phyloP scores from a whole-genome alignment of 2,888 invertebrate species.

The Diploptera punctata region DNA sequence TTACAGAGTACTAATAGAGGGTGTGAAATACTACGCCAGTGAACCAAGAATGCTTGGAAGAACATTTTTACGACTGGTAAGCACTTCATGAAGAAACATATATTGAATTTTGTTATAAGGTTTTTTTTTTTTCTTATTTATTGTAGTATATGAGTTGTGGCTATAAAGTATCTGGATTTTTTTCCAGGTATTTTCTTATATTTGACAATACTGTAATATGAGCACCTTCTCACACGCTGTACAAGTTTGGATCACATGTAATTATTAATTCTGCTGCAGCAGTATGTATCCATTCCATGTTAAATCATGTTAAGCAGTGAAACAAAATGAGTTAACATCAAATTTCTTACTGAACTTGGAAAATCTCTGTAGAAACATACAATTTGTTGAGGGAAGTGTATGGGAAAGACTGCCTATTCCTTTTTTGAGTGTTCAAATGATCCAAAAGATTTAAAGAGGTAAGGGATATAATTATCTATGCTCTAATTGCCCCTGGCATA shows the following conservation, averaged over 20 bases:
- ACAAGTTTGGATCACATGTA: neutral
- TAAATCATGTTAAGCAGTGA: neutral
- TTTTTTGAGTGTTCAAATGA: neutral
- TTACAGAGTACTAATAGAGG: constrained; percentile 86
- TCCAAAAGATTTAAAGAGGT: neutral
- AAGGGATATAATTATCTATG: neutral
- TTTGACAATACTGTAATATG: neutral
- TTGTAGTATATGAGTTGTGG: too few relatives aligned
- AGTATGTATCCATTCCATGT: neutral
- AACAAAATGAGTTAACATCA: neutral
- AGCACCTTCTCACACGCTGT: neutral
- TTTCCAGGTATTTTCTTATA: too few relatives aligned
- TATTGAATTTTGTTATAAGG: too few relatives aligned
- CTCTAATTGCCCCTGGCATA: neutral
- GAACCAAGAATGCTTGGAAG: constrained; percentile 89
- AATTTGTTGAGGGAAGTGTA: neutral
- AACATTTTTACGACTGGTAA: constrained; percentile 81
- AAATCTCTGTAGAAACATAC: neutral
- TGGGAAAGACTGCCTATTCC: neutral
- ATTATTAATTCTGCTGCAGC: neutral
- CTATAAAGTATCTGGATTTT: too few relatives aligned
- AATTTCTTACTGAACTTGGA: too few relatives aligned
- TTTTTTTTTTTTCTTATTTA: too few relatives aligned
- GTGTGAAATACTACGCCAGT: constrained; percentile 90
- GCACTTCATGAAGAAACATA: too few relatives aligned